Evolutionary conservation across 2,888 invertebrate genomes (phyloP), one percentile per base, ranked within the genome.

Genomic region (Proisotoma minuta): DNA sequence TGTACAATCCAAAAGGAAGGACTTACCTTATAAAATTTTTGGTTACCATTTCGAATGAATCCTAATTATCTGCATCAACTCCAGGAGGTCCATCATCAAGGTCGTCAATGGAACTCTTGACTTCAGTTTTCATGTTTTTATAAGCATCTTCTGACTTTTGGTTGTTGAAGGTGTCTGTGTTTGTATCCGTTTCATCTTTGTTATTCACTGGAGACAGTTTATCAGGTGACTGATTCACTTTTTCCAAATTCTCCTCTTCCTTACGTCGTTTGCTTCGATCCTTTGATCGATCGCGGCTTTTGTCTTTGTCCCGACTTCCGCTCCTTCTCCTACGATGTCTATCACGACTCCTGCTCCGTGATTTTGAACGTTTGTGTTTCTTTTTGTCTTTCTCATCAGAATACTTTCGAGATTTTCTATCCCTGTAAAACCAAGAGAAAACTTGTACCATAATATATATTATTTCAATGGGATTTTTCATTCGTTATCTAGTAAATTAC

Each of bases 261-360:
- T 26, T 10, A 51, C 18, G 5, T 48, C 48, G 24, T 27, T 43
- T 48, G n/a, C 26, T 18, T 27, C 52, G 22, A 24, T 51, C 50
- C 47, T 48, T 48, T 48, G 12, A 8, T 48, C 18, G 20, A 15
- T 65, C 65, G 15, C 60, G 39, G 47, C 68, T 69, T 24, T 60
- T 59, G n/a, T 64, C 65, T 8, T 69, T 62, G 18, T 53, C 50
- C 18, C 50, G 60, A 27, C 59, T 53, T n/a, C 58, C 22, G 20
- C 59, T 51, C 24, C 59, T 59, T 27, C 52, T 62, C n/a, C 59
- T 49, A 39, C 60, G 57, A 15, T 57, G 57, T 43, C 59, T 59
- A 34, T 68, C 66, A 20, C 66, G 60, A 59, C 64, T 61, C 59
- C 58, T 65, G 29, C 68, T 70, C 2, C 66, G 54, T 1, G 68